phyloP scores from a whole-genome alignment of 2,888 invertebrate species.

The Cheiracanthium punctorium region DNA sequence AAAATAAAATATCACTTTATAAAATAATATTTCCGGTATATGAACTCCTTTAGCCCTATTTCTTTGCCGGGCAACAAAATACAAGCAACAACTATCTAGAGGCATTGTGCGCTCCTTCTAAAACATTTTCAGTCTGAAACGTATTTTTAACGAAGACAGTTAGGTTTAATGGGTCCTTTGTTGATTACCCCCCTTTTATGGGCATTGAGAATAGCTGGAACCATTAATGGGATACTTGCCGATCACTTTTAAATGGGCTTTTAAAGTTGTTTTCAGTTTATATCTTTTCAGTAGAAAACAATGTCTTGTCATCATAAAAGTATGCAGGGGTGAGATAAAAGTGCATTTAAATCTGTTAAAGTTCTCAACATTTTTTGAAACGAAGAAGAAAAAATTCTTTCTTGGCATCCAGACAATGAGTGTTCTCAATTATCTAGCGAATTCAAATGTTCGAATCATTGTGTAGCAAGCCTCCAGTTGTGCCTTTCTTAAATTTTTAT shows the following conservation, averaged over 20 bases:
- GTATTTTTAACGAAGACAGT: not conserved
- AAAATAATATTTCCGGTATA: no score
- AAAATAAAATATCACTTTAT: no score
- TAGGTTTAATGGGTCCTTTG: conserved; percentile 4
- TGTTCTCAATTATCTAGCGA: not conserved
- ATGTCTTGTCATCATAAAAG: not conserved
- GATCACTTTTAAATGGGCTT: conserved; percentile 4
- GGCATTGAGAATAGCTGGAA: not conserved
- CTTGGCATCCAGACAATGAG: not conserved
- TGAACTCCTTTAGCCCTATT: not conserved
- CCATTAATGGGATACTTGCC: not conserved
- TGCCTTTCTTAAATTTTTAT: no score
- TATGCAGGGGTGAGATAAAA: not conserved
- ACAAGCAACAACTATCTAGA: not conserved
- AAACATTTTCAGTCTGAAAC: conserved; percentile 2
- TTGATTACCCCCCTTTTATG: conserved; percentile 6
- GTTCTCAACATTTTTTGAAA: not conserved
- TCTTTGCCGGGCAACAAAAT: not conserved
- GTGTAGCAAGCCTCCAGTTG: not conserved
- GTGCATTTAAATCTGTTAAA: not conserved
- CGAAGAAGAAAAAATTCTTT: not conserved
- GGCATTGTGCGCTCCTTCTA: not conserved
- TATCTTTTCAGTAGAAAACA: conserved; percentile 4
- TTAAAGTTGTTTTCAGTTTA: conserved; percentile 7
- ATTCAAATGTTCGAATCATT: not conserved